These are phyloP conservation scores for Channallabes apus DNA, from an alignment of 2,797 vertebrate species.

Conservation along the genomic window DNA sequence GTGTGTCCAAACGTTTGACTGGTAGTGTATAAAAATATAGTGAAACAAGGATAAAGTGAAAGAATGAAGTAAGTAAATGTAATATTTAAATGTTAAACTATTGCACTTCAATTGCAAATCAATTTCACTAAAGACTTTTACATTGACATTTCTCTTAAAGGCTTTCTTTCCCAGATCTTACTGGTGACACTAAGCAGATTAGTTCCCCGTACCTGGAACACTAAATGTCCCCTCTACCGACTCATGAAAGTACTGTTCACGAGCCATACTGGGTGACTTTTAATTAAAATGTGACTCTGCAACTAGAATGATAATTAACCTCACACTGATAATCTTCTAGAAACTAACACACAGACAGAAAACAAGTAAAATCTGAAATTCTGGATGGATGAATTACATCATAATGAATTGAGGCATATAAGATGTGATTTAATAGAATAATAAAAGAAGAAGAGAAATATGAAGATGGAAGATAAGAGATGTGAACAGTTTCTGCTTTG, in stretches of 20 bases:
- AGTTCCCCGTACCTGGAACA: background rate
- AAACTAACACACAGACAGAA: background rate
- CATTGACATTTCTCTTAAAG: conserved; percentile 25
- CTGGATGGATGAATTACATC: background rate
- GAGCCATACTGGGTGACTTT: conserved; percentile 21
- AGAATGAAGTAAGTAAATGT: background rate
- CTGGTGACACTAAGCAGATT: conserved; percentile 48
- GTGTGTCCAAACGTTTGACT: no score
- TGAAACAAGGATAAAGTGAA: no score
- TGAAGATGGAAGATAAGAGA: conserved; percentile 37
- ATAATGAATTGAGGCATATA: background rate
- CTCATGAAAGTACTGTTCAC: conserved; percentile 4
- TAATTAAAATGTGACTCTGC: conserved; percentile 31
- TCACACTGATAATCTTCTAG: conserved; percentile 10
- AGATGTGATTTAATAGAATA: conserved; percentile 47
- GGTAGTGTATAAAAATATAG: no score
- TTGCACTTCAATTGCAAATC: background rate
- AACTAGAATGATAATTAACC: conserved; percentile 29
- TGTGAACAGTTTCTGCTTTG: conserved; percentile 21
- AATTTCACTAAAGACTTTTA: conserved; percentile 27
- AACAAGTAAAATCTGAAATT: conserved; percentile 2
- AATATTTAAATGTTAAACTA: background rate
- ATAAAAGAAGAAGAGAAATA: conserved; percentile 45
- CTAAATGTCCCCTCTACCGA: conserved; percentile 4
- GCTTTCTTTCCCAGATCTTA: conserved; percentile 27